A percentile compares a stretch with the other conserved stretches of the same genome.
These are phyloP conservation scores for Marronus borbonicus DNA, from an alignment of 2,888 invertebrate genomes.

Conservation along the genomic window DNA sequence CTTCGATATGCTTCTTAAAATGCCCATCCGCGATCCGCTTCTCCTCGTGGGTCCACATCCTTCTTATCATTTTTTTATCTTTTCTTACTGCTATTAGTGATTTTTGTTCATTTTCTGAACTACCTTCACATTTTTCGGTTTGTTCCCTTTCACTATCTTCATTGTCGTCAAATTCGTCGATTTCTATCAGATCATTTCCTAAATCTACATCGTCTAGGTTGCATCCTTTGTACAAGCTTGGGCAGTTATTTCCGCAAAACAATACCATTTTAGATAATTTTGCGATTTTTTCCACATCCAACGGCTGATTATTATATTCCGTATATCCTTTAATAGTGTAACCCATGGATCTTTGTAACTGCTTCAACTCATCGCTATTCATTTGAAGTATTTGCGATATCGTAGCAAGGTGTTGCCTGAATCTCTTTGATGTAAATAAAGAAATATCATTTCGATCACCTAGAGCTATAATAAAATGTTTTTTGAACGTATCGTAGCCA, in stretches of 20 bases:
- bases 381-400: constrained; percentile 11
- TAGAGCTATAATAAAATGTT: not conserved
- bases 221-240: too few species aligned
- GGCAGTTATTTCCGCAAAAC: too few species aligned
- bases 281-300: too few species aligned
- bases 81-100: too few species aligned
- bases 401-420: not conserved
- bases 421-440: not conserved
- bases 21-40: constrained; percentile 1
- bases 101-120: too few species aligned
- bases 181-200: too few species aligned
- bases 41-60: constrained; percentile 13
- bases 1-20: constrained; percentile 16
- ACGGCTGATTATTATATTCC: not conserved
- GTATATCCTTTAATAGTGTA: not conserved
- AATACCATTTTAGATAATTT: too few species aligned
- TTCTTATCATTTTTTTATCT: not conserved
- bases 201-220: too few species aligned
- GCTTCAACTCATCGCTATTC: not conserved
- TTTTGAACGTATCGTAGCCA: not conserved
- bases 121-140: too few species aligned
- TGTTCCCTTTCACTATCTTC: too few species aligned
- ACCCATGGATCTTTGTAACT: not conserved
- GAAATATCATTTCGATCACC: not conserved
- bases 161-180: too few species aligned